phyloP scores from a whole-genome alignment of 92 coral and sea anemone genomes.

The Metridium senile region DNA sequence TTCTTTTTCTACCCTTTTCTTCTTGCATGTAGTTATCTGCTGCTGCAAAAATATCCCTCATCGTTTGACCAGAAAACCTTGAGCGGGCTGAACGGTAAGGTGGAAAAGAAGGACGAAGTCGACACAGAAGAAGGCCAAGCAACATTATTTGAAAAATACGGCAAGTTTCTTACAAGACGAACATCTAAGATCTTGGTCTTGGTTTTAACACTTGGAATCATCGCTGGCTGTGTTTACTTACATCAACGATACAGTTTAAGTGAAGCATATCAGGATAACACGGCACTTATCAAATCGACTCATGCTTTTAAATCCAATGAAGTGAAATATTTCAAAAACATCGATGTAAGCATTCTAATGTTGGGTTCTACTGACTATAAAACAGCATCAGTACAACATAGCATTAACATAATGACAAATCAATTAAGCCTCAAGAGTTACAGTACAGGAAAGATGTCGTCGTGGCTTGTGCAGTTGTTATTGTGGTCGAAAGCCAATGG shows the following conservation, averaged over 20 bases:
- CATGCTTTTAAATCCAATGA: constrained; percentile 5
- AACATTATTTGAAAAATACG: too few relatives aligned
- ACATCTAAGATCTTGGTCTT: constrained; percentile 32
- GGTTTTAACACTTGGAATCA: constrained; percentile 19
- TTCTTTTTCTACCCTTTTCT: constrained; percentile 30
- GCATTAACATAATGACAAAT: constrained; percentile 12
- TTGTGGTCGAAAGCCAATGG: constrained; percentile 30
- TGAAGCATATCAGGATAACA: constrained; percentile 11
- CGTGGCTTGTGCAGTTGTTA: constrained; percentile 43
- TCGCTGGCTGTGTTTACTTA: constrained; percentile 34
- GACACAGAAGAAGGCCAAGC: too few relatives aligned
- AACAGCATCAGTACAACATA: constrained; percentile 24
- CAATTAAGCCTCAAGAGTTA: constrained; percentile 9
- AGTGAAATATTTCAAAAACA: constrained; percentile 19
- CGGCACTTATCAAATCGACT: not conserved
- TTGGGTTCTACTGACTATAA: constrained; percentile 5
- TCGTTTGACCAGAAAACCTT: not conserved
- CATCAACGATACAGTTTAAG: constrained; percentile 3
- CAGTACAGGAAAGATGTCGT: constrained; percentile 20
- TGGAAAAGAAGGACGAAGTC: too few relatives aligned
- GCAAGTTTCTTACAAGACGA: constrained; percentile 13
- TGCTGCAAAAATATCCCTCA: constrained; percentile 6
- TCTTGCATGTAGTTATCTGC: constrained; percentile 21
- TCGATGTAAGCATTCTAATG: constrained; percentile 33
- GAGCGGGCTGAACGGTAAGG: too few relatives aligned